Evolutionary conservation across 1,140 invertebrate genomes (phyloP).

Genomic region (Rhopalosiphum maidis): DNA sequence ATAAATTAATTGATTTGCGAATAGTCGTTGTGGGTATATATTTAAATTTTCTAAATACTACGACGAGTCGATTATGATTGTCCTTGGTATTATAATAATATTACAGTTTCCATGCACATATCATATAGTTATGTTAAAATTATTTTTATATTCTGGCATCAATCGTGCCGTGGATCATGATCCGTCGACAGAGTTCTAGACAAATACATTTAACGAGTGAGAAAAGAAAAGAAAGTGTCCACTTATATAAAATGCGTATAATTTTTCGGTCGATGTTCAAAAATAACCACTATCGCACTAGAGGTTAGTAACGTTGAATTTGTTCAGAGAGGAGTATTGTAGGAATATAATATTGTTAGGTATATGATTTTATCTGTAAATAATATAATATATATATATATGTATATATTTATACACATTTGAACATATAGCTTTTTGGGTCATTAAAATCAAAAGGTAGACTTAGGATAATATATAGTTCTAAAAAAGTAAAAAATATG

Average conservation of each 20-base stretch:
- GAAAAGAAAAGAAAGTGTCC: not conserved
- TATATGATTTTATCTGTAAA: not conserved
- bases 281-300: not conserved
- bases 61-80: not conserved
- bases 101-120: not conserved
- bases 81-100: not conserved
- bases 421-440: too few relatives aligned
- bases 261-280: not conserved
- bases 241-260: not conserved
- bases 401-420: too few relatives aligned
- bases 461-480: not conserved
- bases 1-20: not conserved
- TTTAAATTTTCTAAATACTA: not conserved
- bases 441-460: not conserved
- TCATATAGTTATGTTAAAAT: not conserved
- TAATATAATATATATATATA: not conserved
- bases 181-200: not conserved
- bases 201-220: not conserved
- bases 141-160: conserved; percentile 4
- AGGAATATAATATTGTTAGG: not conserved
- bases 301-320: not conserved
- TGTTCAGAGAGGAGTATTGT: not conserved
- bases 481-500: not conserved
- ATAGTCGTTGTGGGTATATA: not conserved
- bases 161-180: not conserved